These are phyloP conservation scores for Cassiopea xamachana DNA, from an alignment of 30 jellyfish, hydroid and myxozoan species.

Conservation along the genomic window DNA sequence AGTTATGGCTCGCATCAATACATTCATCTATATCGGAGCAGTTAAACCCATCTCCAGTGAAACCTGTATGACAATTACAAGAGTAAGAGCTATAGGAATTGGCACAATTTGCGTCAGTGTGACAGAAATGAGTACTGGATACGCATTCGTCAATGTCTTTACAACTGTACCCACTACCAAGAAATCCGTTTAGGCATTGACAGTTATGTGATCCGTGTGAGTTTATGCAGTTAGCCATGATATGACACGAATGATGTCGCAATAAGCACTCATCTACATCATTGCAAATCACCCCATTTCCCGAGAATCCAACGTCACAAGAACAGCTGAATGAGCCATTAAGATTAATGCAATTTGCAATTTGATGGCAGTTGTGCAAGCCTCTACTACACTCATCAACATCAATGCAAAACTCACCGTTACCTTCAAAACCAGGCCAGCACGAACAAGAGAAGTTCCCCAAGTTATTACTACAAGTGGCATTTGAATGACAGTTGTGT, in stretches of 20 bases:
- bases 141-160: constrained; percentile 56
- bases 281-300: constrained; percentile 49
- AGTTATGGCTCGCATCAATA: constrained; percentile 27
- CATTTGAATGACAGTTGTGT: constrained; percentile 48
- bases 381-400: constrained; percentile 57
- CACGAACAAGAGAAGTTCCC: constrained; percentile 63
- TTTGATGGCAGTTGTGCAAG: constrained; percentile 26
- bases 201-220: constrained; percentile 54
- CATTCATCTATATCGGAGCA: constrained; percentile 81
- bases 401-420: constrained; percentile 60
- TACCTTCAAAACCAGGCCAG: constrained; percentile 54
- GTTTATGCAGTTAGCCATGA: constrained; percentile 43
- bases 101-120: constrained; percentile 43
- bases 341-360: constrained; percentile 51
- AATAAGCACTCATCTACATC: constrained; percentile 64
- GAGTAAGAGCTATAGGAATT: constrained; percentile 38
- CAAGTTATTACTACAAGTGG: constrained; percentile 31
- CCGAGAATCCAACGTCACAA: constrained; percentile 61
- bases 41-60: constrained; percentile 57
- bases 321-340: constrained; percentile 48
- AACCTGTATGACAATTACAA: constrained; percentile 64
- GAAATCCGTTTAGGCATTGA: constrained; percentile 28
- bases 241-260: constrained; percentile 46
- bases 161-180: constrained; percentile 49
- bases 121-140: constrained; percentile 41